Percentiles rank a stretch among this genome's conserved stretches.
phyloP scores from a whole-genome alignment of 2,113 vertebrate species.

The Gnathonemus echidnorhynchus region DNA sequence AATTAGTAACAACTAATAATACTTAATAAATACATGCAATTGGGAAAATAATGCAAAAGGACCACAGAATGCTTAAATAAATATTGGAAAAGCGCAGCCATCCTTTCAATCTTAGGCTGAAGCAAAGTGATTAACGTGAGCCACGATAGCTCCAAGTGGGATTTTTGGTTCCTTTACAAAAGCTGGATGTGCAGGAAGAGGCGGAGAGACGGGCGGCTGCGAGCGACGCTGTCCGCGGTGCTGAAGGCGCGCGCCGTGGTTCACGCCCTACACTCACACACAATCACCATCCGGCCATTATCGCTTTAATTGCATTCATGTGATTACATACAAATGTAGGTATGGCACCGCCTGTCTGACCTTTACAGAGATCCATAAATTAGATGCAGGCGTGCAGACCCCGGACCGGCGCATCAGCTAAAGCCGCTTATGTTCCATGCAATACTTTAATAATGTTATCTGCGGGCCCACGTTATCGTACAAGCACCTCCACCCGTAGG shows the following conservation, averaged over 20 bases:
- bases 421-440: background rate
- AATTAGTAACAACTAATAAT: background rate
- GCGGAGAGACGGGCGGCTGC: background rate
- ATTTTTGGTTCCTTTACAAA: background rate
- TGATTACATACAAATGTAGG: background rate
- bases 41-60: background rate
- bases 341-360: background rate
- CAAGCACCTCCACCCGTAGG: background rate
- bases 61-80: background rate
- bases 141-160: background rate
- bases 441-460: background rate
- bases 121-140: background rate
- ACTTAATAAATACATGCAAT: background rate
- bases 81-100: background rate
- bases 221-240: background rate
- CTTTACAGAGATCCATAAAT: background rate
- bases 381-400: background rate
- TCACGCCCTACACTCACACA: background rate
- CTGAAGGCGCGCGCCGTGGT: background rate
- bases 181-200: background rate
- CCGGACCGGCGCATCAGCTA: background rate
- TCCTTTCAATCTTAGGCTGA: background rate
- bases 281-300: background rate
- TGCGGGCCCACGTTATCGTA: background rate
- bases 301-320: background rate